These are phyloP conservation scores for Oryctes rhinoceros DNA, from an alignment of 1,140 invertebrate species.

Conservation along the genomic window DNA sequence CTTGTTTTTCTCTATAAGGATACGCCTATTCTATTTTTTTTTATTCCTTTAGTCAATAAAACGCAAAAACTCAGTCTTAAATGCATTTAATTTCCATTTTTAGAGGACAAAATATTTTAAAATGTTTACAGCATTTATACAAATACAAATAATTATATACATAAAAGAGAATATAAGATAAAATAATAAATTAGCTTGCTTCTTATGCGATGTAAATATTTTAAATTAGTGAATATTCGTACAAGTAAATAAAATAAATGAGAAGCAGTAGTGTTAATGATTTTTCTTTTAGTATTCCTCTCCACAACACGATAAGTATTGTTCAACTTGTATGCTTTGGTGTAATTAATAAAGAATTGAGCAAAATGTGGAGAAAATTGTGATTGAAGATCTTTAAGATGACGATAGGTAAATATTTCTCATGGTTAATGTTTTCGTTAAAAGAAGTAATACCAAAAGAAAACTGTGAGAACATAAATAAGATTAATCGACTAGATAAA, in stretches of 20 bases:
- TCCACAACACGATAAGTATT: too few relatives aligned
- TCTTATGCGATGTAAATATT: neutral
- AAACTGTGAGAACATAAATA: neutral
- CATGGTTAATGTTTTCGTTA: neutral
- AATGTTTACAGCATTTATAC: constrained; percentile 38
- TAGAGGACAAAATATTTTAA: constrained; percentile 35
- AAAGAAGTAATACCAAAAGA: constrained; percentile 7
- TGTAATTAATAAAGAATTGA: too few relatives aligned
- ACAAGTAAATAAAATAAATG: neutral
- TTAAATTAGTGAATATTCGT: constrained; percentile 12
- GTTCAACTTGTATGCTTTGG: too few relatives aligned
- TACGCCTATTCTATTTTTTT: neutral
- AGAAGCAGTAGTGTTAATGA: neutral
- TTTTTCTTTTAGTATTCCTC: too few relatives aligned
- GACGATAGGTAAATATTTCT: too few relatives aligned
- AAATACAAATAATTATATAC: constrained; percentile 34
- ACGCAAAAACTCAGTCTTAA: constrained; percentile 31
- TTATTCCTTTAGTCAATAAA: neutral
- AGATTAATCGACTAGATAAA: neutral
- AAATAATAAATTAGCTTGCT: constrained; percentile 16
- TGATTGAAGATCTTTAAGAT: too few relatives aligned
- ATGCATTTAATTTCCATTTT: constrained; percentile 39
- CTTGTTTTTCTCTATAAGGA: too few relatives aligned
- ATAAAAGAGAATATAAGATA: constrained; percentile 17
- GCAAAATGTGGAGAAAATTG: too few relatives aligned